Conservation (phyloP, 2,113 vertebrate species). For the Saccopteryx bilineata region DNA sequence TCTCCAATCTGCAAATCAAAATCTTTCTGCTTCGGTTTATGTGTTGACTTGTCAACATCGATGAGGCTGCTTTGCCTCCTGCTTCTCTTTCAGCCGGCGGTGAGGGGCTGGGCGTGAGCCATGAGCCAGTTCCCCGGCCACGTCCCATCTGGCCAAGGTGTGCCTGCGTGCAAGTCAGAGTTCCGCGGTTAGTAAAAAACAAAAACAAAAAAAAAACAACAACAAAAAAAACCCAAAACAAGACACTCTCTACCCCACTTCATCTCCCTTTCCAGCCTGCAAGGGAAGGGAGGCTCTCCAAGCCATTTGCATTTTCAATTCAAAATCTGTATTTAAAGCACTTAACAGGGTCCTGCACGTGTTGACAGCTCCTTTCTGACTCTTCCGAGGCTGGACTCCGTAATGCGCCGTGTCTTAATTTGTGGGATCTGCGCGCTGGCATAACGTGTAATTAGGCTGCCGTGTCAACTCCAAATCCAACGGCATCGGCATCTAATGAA, state of each 20-base stretch:
- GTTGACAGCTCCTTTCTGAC: constrained; percentile 72
- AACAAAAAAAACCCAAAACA: not conserved
- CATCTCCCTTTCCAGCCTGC: constrained; percentile 48
- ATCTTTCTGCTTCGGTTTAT: not conserved
- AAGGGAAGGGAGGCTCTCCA: constrained; percentile 45
- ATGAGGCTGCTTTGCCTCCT: constrained; percentile 8
- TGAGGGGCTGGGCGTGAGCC: not conserved
- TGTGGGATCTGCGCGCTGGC: constrained; percentile 65
- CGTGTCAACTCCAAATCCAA: constrained; percentile 72
- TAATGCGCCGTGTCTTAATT: constrained; percentile 67
- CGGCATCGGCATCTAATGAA: constrained; percentile 70
- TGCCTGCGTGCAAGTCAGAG: not conserved
- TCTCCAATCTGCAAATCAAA: not conserved
- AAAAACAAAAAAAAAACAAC: no score
- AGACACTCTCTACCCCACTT: not conserved
- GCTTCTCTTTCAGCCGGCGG: not conserved
- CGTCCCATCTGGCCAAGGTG: no score
- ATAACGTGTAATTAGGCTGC: constrained; percentile 77
- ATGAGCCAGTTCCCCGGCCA: not conserved
- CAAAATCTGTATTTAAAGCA: constrained; percentile 70
- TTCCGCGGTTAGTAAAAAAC: not conserved
- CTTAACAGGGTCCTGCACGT: constrained; percentile 58
- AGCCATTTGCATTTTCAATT: constrained; percentile 78
- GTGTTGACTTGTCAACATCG: constrained; percentile 63
- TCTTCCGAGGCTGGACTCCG: constrained; percentile 24